Conservation (phyloP, 2,113 vertebrate species). For the Mugil cephalus region DNA sequence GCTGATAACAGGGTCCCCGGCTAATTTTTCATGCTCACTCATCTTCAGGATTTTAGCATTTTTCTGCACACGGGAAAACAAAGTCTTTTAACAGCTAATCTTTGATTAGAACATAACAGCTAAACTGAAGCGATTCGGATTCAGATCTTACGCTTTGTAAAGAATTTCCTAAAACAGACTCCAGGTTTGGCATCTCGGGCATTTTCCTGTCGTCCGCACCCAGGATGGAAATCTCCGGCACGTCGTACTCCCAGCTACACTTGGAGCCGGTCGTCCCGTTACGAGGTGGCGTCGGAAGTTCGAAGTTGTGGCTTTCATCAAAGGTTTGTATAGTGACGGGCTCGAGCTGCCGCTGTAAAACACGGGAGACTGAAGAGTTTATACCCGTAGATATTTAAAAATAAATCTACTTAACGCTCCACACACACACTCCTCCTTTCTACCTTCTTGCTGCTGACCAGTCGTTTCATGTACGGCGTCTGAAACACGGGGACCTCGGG, state of each 20-base stretch:
- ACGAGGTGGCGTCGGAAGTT: constrained; percentile 11
- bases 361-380: neutral
- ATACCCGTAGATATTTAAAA: neutral
- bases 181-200: constrained; percentile 77
- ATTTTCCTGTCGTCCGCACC: constrained; percentile 49
- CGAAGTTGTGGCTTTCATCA: neutral
- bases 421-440: neutral
- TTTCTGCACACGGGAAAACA: constrained; percentile 35
- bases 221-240: constrained; percentile 38
- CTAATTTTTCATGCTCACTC: neutral
- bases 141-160: constrained; percentile 72
- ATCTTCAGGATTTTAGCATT: constrained; percentile 28
- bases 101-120: no score
- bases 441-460: constrained; percentile 81
- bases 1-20: constrained; percentile 5
- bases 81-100: no score
- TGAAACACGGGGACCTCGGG: constrained; percentile 80
- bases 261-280: constrained; percentile 2
- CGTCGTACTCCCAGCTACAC: constrained; percentile 43
- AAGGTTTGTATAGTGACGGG: neutral
- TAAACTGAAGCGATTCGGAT: no score
- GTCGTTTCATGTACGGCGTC: constrained; percentile 80
- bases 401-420: neutral
- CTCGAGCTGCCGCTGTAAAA: constrained; percentile 39
- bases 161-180: constrained; percentile 71